Evolutionary conservation across 2,113 vertebrate species (phyloP), one percentile per base, ranked within the genome.

Genomic region (Montifringilla adamsi): DNA sequence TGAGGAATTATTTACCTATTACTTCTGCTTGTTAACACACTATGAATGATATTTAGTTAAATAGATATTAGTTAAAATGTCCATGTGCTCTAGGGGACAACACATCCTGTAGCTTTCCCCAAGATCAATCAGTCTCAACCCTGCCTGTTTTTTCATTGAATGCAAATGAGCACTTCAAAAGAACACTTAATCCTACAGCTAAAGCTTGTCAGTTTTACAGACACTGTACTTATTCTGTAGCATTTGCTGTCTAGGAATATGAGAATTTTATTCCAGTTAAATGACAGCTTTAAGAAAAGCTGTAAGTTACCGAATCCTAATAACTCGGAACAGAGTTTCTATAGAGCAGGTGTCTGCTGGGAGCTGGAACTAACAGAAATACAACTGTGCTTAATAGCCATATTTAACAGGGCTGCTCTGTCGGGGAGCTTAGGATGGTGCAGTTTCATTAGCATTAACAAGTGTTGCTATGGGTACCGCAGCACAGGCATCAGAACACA

Each of bases 381-480:
- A 84, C 90, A 97, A 97, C 87, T 87, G 94, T 97, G 93, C 93
- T 96, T 95, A 94, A 95, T 89, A 97, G 96, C 96, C 96, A 97
- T 97, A 97, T 98, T 98, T 97, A 97, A 97, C 97, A 97, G 97
- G 93, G 90, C 86, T 96, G 93, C 97, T 98, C 97, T 96, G 97
- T 96, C 84, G 96, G 97, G 97, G 93, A 96, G 97, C 96, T 96
- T 93, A 90, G 96, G 97, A 98, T 96, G 96, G 46, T 96, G 95
- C 96, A 94, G 95, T 97, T 98, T 98, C 97, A 98, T 98, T 97
- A 98, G 97, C 98, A 97, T 97, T 96, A 98, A 94, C 97, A 96
- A 97, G 97, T 97, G 98, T 98, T 98, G 98, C 98, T 97, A 98
- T 98, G 98, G 98, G 97, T 95, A 98, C 97, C 89, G 7, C 90